Evolutionary conservation across 2,888 invertebrate species (phyloP), one percentile per base, ranked within the genome.

Genomic region (Lithophane ornitopus): DNA sequence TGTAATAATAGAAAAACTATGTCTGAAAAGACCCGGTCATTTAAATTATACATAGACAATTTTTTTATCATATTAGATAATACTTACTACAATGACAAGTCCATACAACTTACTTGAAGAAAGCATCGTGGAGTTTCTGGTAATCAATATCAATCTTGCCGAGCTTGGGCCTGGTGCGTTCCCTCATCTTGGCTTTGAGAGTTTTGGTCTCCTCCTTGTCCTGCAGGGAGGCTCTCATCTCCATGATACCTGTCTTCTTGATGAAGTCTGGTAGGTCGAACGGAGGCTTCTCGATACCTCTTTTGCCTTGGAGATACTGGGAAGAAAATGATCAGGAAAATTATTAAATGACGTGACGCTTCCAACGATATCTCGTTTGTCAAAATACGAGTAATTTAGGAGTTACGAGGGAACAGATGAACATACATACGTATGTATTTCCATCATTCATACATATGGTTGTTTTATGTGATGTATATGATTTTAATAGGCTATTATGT

Each of bases 71-170:
- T 34, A 34, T 34, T 34, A 34, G 34, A 2, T 34, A 34, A 34
- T 34, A 34, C 2, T 34, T 34, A 34, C 34, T 34, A 6, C 14
- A 34, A 34, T 59, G 7, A 34, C 7, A 49, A 58, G n/a, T 44
- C 16, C n/a, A 11, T 16, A 28, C 0, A n/a, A 90, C 91, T 91
- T 78, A 98, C 97, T 98, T 98, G 97, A 99, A 99, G 96, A 99
- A 99, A 0, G 99, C 99, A 92, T 99, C 99, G 90, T 99, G 99
- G 41, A 99, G 95, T 92, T 99, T 99, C 94, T 99, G 99, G 93
- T 99, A 99, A 95, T 99, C 99, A 86, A 99, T 99, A 93, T 99
- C 99, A 89, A 99, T 99, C 97, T 99, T 99, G 52, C 99, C 99
- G 91, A 99, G 97, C 94, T 99, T 99, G 0, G 99, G 99, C 39